Percentiles rank a stretch among this genome's conserved stretches.
Evolutionary conservation across 2,797 vertebrate species (phyloP).

Genomic region (Tiaroga cobitis): DNA sequence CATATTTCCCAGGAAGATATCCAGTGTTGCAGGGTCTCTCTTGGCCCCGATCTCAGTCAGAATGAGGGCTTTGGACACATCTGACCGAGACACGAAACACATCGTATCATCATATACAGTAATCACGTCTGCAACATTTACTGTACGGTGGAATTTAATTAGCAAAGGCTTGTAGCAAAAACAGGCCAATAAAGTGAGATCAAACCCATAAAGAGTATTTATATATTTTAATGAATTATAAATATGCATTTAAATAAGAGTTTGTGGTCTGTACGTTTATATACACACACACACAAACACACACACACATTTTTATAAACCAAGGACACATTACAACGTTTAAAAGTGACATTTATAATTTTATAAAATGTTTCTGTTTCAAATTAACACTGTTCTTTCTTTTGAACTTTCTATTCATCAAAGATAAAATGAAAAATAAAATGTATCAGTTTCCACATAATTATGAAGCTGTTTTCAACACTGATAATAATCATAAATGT

Average conservation of each 20-base stretch:
- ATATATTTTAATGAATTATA: neutral
- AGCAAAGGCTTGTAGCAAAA: neutral
- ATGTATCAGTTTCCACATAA: too few species aligned
- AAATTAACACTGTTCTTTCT: neutral
- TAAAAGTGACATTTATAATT: neutral
- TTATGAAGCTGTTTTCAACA: too few species aligned
- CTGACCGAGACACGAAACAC: conserved; percentile 60
- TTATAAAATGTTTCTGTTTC: too few species aligned
- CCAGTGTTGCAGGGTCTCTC: conserved; percentile 83
- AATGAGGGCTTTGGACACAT: conserved; percentile 85
- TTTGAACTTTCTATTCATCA: neutral
- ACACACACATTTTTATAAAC: neutral
- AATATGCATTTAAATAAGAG: neutral
- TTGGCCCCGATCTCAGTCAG: conserved; percentile 88
- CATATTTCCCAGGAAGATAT: conserved; percentile 85
- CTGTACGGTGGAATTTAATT: neutral
- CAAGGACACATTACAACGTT: neutral
- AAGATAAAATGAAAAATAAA: too few species aligned
- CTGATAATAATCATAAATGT: too few species aligned
- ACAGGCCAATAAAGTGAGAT: neutral
- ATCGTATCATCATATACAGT: neutral
- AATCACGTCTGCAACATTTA: neutral
- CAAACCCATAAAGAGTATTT: neutral
- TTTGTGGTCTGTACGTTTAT: neutral
- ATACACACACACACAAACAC: accelerated